These are phyloP conservation scores for Lithosia quadra DNA, from an alignment of 2,888 invertebrate species.

Conservation along the genomic window DNA sequence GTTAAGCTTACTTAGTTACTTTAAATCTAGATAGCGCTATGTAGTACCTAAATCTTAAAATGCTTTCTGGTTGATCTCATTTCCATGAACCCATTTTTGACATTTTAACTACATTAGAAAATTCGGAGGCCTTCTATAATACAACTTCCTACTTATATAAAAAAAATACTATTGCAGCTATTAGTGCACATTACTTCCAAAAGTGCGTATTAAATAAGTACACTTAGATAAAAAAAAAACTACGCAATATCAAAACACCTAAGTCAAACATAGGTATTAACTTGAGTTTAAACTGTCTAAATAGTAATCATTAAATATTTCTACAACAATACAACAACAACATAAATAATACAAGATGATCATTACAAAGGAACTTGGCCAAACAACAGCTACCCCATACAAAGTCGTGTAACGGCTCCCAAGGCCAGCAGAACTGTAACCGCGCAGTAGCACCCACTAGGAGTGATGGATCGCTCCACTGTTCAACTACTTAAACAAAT, in stretches of 20 bases:
- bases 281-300: background rate
- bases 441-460: conserved; percentile 78
- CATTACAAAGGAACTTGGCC: conserved; percentile 12
- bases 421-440: conserved; percentile 53
- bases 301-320: too few relatives aligned
- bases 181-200: too few relatives aligned
- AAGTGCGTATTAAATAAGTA: too few relatives aligned
- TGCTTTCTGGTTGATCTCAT: background rate
- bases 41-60: background rate
- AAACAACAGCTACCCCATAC: conserved; percentile 20
- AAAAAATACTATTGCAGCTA: too few relatives aligned
- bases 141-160: too few relatives aligned
- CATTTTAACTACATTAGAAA: too few relatives aligned
- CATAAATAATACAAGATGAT: conserved; percentile 3
- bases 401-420: conserved; percentile 36
- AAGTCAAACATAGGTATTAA: background rate
- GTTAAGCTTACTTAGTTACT: background rate
- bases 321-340: background rate
- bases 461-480: conserved; percentile 66
- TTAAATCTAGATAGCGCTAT: background rate
- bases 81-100: too few relatives aligned
- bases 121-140: too few relatives aligned
- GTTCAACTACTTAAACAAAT: conserved; percentile 66
- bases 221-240: too few relatives aligned
- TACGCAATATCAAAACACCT: background rate